Base-by-base conservation (phyloP, 2,113 vertebrate species). In the Manacus vitellinus region DNA sequence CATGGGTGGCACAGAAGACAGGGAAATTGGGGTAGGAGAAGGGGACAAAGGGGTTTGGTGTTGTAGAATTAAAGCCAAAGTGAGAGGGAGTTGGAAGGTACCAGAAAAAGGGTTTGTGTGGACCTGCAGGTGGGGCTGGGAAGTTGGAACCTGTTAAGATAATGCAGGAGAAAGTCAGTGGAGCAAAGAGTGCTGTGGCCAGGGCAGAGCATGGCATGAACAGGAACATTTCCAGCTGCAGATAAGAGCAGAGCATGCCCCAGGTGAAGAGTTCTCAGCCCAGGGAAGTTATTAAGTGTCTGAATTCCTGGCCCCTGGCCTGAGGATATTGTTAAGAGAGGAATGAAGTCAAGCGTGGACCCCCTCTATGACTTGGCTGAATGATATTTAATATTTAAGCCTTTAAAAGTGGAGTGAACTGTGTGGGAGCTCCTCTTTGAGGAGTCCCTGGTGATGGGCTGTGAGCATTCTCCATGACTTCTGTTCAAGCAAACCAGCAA, bases 371-470 rank as follows among this genome's bases (percentile, higher is more conserved):
- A 30, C 56, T 68, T 88, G 66, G 49, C 74, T 89, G 89, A 55
- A 61, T 31, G 59, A 91, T 95, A 76, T 89, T 95, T 95, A 93
- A 92, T 75, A 76, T 96, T 87, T 76, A 58, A 89, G 43, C 87
- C 71, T 92, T 83, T 94, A 30, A 43, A 89, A 92, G 74, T 58
- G 71, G 49, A 79, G 87, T 62, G 70, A 61, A 22, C 17, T 49
- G 76, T 0, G 0, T 44, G 52, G 51, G 61, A 89, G 47, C 73
- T 58, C 27, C 51, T 65, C 66, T 73, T 19, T 49, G 87, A 72
- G 56, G 76, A 82, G 33, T 79, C 28, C 49, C 39, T 43, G 2
- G 30, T 31, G 83, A 70, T 17, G 46, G 58, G 13, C 54, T 25
- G 23, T 20, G 43, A 25, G 28, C 54, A 4, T 56, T 46, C n/a